Evolutionary conservation across 2,888 invertebrate genomes (phyloP).

Genomic region (Sarcophaga rosellei): DNA sequence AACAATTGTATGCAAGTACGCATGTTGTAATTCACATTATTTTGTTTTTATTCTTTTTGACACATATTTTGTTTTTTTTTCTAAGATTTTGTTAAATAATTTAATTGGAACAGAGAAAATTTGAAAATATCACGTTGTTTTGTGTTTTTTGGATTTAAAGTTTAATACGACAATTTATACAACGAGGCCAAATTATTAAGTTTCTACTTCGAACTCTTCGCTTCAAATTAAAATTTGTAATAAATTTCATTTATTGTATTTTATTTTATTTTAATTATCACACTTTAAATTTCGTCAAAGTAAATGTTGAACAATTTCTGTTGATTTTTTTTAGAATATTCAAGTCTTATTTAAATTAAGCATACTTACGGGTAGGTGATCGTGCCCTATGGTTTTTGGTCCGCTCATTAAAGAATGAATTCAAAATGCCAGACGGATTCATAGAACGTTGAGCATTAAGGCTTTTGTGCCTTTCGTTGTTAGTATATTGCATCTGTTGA

Average conservation of each 20-base stretch:
- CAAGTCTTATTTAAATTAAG: slow-evolving; percentile 35
- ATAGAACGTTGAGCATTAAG: slow-evolving; percentile 80
- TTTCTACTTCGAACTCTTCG: slow-evolving; percentile 11
- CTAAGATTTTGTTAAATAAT: background rate
- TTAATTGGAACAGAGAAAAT: background rate
- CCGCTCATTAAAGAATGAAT: slow-evolving; percentile 81
- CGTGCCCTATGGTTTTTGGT: slow-evolving; percentile 78
- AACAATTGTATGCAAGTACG: background rate
- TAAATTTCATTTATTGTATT: background rate
- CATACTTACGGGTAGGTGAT: slow-evolving; percentile 82
- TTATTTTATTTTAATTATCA: background rate
- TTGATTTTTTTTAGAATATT: slow-evolving; percentile 24
- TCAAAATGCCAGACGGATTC: slow-evolving; percentile 81
- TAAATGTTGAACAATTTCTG: slow-evolving; percentile 2
- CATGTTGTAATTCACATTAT: background rate
- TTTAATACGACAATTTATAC: slow-evolving; percentile 37
- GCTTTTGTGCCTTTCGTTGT: slow-evolving; percentile 74
- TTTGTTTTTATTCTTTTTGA: slow-evolving; percentile 13
- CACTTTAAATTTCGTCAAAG: slow-evolving; percentile 15
- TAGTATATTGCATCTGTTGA: background rate
- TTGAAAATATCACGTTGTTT: slow-evolving; percentile 48
- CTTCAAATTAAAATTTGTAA: background rate
- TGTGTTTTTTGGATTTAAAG: background rate
- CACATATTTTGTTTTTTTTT: background rate
- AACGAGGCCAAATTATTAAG: slow-evolving; percentile 52